Evolutionary conservation across 1,140 invertebrate genomes (phyloP).

Genomic region (Heliconius hewitsoni): DNA sequence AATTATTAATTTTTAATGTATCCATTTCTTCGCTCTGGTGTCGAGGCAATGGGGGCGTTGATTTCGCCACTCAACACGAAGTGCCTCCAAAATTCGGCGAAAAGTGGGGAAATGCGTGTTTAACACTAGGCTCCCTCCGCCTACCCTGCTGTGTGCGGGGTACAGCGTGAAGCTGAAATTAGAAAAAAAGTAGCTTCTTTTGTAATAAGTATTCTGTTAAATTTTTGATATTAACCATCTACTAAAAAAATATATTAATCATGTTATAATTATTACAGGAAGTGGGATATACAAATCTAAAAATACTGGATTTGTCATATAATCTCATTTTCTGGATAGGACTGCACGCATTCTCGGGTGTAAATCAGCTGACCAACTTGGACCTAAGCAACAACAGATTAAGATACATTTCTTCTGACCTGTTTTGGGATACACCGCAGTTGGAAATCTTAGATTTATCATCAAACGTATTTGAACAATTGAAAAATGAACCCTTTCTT

Average conservation of each 20-base stretch:
- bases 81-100: too few species aligned
- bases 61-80: too few species aligned
- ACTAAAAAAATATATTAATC: not conserved
- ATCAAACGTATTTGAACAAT: constrained; percentile 69
- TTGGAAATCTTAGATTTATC: constrained; percentile 70
- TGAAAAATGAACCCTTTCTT: constrained; percentile 74
- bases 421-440: constrained; percentile 72
- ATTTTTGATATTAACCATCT: not conserved
- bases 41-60: too few species aligned
- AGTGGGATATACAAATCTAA: constrained; percentile 61
- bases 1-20: too few species aligned
- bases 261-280: constrained; percentile 55
- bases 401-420: constrained; percentile 63
- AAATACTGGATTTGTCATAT: constrained; percentile 70
- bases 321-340: constrained; percentile 79
- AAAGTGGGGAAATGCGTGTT: too few species aligned
- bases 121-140: too few species aligned
- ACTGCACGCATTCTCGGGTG: constrained; percentile 70
- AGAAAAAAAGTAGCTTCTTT: too few species aligned
- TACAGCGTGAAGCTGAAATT: too few species aligned
- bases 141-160: too few species aligned
- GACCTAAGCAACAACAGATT: constrained; percentile 73
- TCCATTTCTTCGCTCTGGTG: too few species aligned
- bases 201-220: too few species aligned
- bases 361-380: constrained; percentile 64